Evolutionary conservation across 2,797 vertebrate genomes (phyloP).

Genomic region (Crenuchus spilurus): DNA sequence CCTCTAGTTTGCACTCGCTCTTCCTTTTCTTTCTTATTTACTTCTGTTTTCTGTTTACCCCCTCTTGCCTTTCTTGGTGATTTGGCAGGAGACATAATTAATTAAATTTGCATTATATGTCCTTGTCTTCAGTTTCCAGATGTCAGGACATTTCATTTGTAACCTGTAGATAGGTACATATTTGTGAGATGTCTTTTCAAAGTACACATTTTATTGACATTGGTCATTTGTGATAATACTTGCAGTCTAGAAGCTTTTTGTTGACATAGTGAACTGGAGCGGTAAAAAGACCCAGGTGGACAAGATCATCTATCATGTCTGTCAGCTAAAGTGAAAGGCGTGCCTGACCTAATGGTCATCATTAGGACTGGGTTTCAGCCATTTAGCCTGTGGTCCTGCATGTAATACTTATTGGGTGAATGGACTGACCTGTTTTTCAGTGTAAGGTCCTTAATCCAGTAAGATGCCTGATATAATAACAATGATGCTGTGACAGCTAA

Average conservation of each 20-base stretch:
- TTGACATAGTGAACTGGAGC: constrained; percentile 17
- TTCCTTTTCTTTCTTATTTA: constrained; percentile 52
- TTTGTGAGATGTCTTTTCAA: background rate
- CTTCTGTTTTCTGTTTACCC: constrained; percentile 53
- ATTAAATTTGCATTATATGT: constrained; percentile 31
- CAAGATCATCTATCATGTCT: constrained; percentile 47
- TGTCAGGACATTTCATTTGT: constrained; percentile 48
- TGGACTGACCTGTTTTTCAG: constrained; percentile 1
- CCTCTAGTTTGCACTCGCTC: constrained; percentile 42
- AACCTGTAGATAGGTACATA: constrained; percentile 47
- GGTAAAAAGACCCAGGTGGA: constrained; percentile 21
- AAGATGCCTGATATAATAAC: background rate
- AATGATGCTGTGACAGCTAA: too few relatives aligned
- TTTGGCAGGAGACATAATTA: constrained; percentile 67
- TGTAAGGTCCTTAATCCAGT: background rate
- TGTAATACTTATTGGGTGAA: constrained; percentile 33
- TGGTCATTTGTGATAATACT: too few relatives aligned
- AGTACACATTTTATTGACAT: background rate
- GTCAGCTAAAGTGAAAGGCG: constrained; percentile 59
- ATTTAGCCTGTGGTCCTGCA: constrained; percentile 44
- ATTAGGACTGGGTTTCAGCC: constrained; percentile 61
- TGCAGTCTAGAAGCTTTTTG: constrained; percentile 3
- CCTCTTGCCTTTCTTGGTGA: constrained; percentile 48
- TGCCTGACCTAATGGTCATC: constrained; percentile 53
- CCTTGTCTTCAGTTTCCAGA: constrained; percentile 21